These are phyloP conservation scores for Danio tinwini DNA, from an alignment of 2,797 vertebrate species.

Conservation along the genomic window DNA sequence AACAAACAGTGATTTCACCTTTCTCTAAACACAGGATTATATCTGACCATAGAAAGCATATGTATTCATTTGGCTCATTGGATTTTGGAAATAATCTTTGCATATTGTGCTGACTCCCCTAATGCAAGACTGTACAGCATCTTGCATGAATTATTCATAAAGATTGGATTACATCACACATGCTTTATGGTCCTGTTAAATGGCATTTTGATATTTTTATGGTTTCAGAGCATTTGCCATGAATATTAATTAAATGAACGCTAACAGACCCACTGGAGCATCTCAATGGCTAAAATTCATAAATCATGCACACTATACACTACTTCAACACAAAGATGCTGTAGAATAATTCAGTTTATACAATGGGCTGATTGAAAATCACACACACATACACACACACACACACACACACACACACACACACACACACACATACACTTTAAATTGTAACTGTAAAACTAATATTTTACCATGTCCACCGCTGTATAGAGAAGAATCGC, in stretches of 20 bases:
- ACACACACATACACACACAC: too few relatives aligned
- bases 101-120: neutral
- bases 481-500: conserved; percentile 19
- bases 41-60: neutral
- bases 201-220: neutral
- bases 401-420: neutral
- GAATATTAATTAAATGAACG: neutral
- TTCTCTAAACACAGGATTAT: neutral
- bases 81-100: neutral
- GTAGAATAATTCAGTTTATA: neutral
- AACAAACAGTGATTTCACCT: neutral
- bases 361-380: neutral
- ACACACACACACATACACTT: neutral
- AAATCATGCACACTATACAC: neutral
- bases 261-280: neutral
- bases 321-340: too few relatives aligned
- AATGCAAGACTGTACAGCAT: neutral
- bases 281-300: neutral
- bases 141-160: neutral
- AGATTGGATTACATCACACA: neutral
- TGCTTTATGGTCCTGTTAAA: neutral
- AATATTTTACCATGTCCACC: conserved; percentile 26
- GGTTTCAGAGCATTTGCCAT: neutral
- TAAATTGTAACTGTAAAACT: neutral
- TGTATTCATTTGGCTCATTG: neutral